Evolutionary conservation across 2,797 vertebrate species (phyloP).

Genomic region (Lepus oiostolus): DNA sequence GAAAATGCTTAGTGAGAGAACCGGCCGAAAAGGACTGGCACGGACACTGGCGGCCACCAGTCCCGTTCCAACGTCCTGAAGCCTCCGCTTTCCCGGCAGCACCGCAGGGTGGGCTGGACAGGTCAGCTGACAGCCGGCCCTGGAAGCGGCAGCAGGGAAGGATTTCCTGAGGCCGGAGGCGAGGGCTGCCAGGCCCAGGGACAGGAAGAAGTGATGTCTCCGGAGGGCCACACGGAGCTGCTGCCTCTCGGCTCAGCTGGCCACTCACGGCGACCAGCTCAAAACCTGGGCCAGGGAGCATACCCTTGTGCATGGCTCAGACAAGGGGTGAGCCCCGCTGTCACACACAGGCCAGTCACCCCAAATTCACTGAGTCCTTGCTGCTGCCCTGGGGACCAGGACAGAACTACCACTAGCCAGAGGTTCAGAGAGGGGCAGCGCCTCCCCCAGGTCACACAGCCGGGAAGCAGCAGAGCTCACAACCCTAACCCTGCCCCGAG

Average conservation of each 20-base stretch:
- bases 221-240: not conserved
- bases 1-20: not conserved
- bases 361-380: not conserved
- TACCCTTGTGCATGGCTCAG: not conserved
- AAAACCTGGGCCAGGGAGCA: not conserved
- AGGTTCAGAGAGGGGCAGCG: not conserved
- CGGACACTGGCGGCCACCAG: not conserved
- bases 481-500: not conserved
- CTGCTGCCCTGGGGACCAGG: not conserved
- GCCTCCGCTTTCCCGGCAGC: constrained; percentile 13
- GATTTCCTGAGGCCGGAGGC: constrained; percentile 83
- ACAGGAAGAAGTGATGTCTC: constrained; percentile 74
- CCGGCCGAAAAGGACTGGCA: not conserved
- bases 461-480: not conserved
- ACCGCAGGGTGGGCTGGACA: not conserved
- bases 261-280: not conserved
- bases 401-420: not conserved
- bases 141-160: constrained; percentile 64
- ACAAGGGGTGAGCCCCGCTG: not conserved
- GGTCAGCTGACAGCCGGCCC: constrained; percentile 41
- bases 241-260: not conserved
- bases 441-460: not conserved
- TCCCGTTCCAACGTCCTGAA: not conserved
- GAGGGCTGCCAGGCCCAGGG: constrained; percentile 64
- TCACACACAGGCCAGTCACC: not conserved